Conservation (phyloP, 2,113 vertebrate genomes). For the Genyomyrus donnyi region DNA sequence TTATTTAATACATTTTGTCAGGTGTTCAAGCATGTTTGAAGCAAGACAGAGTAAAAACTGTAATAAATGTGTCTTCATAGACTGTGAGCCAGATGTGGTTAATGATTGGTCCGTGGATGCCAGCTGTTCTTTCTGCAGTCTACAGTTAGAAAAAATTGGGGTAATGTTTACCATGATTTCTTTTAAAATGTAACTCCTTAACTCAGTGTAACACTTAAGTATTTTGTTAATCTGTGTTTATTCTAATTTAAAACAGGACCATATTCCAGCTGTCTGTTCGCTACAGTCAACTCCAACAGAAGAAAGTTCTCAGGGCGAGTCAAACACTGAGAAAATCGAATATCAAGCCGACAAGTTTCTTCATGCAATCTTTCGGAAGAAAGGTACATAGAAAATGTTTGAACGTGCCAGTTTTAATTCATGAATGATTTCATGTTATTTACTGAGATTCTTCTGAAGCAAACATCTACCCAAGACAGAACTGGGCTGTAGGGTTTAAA, state of each 20-base stretch:
- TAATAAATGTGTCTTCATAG: slow-evolving; percentile 55
- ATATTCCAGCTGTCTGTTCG: slow-evolving; percentile 68
- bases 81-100: slow-evolving; percentile 94
- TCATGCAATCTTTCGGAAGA: slow-evolving; percentile 97
- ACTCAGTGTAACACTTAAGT: background rate
- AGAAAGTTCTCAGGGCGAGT: slow-evolving; percentile 84
- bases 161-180: slow-evolving; percentile 65
- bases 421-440: background rate
- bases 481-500: background rate
- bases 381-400: slow-evolving; percentile 65
- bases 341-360: slow-evolving; percentile 95
- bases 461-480: background rate
- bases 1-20: background rate
- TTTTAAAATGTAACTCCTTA: background rate
- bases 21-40: background rate
- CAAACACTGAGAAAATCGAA: slow-evolving; percentile 86
- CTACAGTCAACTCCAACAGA: slow-evolving; percentile 86
- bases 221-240: background rate
- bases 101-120: slow-evolving; percentile 94
- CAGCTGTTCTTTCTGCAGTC: slow-evolving; percentile 90
- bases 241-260: slow-evolving; percentile 43
- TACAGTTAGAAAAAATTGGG: slow-evolving; percentile 86
- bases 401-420: background rate
- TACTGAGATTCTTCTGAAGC: background rate
- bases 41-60: background rate